phyloP scores from a whole-genome alignment of 2,113 vertebrate genomes.

The Crotalus tigris region DNA sequence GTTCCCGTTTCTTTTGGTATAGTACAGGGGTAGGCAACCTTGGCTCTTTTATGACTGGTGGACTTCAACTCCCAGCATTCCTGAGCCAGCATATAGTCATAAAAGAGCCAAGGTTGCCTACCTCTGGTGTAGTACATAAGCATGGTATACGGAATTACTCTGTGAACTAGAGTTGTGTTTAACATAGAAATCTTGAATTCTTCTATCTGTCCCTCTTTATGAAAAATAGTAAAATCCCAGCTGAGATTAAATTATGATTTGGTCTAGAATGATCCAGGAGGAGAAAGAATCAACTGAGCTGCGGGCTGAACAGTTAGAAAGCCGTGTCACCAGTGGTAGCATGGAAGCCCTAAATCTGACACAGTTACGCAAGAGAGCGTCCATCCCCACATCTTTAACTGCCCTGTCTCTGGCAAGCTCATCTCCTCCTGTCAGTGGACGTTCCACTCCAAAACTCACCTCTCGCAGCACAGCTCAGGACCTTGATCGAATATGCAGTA shows the following conservation, averaged over 20 bases:
- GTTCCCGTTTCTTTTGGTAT: not conserved
- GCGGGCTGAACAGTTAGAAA: conserved; percentile 88
- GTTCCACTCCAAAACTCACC: conserved; percentile 86
- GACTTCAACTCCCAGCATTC: no score
- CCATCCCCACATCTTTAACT: conserved; percentile 89
- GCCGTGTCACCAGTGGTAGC: conserved; percentile 88
- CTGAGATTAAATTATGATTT: not conserved
- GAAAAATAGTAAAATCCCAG: not conserved
- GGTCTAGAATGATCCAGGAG: conserved; percentile 92
- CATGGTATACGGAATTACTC: not conserved
- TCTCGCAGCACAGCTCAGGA: conserved; percentile 87
- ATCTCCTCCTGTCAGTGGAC: conserved; percentile 84
- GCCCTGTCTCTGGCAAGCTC: conserved; percentile 90
- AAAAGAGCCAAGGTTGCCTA: no score
- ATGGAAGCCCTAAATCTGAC: conserved; percentile 93
- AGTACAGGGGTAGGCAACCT: not conserved
- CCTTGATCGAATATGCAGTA: conserved; percentile 90
- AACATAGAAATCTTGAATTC: not conserved
- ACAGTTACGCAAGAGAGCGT: conserved; percentile 81
- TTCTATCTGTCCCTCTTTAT: not conserved
- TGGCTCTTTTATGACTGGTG: no score
- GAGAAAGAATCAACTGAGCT: conserved; percentile 93
- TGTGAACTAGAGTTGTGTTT: not conserved
- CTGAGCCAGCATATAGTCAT: no score
- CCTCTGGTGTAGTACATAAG: not conserved